Evolutionary conservation across 1,140 invertebrate species (phyloP).

Genomic region (Lordiphosa mommai): DNA sequence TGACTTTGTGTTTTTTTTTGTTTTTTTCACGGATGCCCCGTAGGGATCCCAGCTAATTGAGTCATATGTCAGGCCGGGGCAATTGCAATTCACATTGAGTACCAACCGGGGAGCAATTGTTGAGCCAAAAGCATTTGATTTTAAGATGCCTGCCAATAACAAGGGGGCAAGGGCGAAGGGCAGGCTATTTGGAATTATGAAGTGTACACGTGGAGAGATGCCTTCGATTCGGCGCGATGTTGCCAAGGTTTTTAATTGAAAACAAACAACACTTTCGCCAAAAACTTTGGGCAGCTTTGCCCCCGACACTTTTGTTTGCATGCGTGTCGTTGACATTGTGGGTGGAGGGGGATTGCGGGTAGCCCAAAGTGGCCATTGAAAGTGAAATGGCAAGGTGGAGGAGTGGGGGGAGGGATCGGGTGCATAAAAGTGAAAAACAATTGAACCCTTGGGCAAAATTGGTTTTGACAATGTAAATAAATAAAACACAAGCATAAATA

Average conservation of each 20-base stretch:
- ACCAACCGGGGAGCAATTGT: conserved; percentile 41
- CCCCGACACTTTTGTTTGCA: conserved; percentile 50
- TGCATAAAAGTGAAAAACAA: conserved; percentile 75
- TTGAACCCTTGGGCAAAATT: conserved; percentile 77
- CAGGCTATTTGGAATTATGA: conserved; percentile 8
- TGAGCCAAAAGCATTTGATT: conserved; percentile 15
- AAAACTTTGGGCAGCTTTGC: conserved; percentile 11
- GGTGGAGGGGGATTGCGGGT: conserved; percentile 26
- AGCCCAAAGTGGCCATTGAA: conserved; percentile 52
- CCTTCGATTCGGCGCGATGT: not conserved
- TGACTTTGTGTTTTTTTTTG: not conserved
- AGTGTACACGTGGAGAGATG: conserved; percentile 3
- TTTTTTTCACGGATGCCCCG: conserved; percentile 4
- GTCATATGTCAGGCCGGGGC: conserved; percentile 36
- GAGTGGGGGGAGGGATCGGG: not conserved
- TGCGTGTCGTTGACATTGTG: conserved; percentile 65
- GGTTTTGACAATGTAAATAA: conserved; percentile 78
- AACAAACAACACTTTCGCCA: conserved; percentile 64
- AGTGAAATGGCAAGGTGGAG: conserved; percentile 30
- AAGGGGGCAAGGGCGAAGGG: conserved; percentile 1
- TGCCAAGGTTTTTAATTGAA: conserved; percentile 67
- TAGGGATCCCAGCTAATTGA: conserved; percentile 41
- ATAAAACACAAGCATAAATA: conserved; percentile 78
- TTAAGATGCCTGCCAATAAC: conserved; percentile 25
- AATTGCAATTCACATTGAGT: conserved; percentile 47